These are phyloP conservation scores for Glyphotaelius pellucidus DNA, from an alignment of 2,888 invertebrate genomes.

Conservation along the genomic window DNA sequence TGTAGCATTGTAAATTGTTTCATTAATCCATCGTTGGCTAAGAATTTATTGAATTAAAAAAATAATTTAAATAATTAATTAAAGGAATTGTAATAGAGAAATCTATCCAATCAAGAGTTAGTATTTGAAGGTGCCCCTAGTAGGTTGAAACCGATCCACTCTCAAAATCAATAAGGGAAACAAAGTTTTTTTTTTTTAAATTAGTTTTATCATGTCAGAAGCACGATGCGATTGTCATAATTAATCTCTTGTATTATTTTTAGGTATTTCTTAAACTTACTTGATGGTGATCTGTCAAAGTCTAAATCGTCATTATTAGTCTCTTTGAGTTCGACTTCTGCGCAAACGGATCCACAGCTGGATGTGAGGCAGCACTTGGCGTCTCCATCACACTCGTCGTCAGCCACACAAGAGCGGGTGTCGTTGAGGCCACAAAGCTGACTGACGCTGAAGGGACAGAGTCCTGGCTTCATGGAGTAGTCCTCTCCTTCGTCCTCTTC, in stretches of 20 bases:
- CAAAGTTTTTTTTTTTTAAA: background rate
- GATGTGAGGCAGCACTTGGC: slow-evolving; percentile 73
- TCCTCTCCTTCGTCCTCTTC: slow-evolving; percentile 71
- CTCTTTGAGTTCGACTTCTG: slow-evolving; percentile 75
- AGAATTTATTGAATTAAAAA: too few species aligned
- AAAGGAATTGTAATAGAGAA: background rate
- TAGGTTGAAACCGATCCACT: background rate
- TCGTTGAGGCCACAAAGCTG: slow-evolving; percentile 73
- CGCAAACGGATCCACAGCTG: slow-evolving; percentile 74
- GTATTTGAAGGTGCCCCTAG: background rate
- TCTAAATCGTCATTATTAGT: slow-evolving; percentile 74
- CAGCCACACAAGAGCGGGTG: slow-evolving; percentile 70
- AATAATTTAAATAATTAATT: too few species aligned
- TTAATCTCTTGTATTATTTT: too few species aligned
- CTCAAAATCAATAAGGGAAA: background rate
- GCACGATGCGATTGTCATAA: too few species aligned
- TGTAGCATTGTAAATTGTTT: too few species aligned
- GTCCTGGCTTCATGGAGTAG: slow-evolving; percentile 72
- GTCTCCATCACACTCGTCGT: slow-evolving; percentile 74
- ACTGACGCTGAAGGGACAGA: slow-evolving; percentile 75
- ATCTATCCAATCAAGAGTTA: background rate
- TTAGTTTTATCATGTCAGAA: background rate
- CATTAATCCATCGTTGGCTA: too few species aligned
- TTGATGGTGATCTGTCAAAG: slow-evolving; percentile 78
- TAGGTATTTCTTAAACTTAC: slow-evolving; percentile 70